These are phyloP conservation scores for Talpa occidentalis DNA, from an alignment of 2,113 vertebrate genomes.

Conservation along the genomic window DNA sequence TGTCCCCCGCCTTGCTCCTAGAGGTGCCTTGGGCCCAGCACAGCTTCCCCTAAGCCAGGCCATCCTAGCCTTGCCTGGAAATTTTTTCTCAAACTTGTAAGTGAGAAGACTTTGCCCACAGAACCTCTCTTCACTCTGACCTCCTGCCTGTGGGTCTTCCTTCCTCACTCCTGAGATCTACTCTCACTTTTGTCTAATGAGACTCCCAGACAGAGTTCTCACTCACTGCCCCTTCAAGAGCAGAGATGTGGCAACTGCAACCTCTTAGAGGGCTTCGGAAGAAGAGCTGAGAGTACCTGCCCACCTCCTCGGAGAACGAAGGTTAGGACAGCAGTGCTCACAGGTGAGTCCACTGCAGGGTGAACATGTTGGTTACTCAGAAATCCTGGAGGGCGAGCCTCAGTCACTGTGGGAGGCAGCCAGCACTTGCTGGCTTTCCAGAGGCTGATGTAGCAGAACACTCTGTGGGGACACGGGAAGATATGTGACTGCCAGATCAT, in stretches of 20 bases:
- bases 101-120: not conserved
- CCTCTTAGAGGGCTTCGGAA: not conserved
- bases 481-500: not conserved
- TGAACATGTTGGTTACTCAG: no score
- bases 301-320: not conserved
- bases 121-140: not conserved
- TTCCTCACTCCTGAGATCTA: no score
- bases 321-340: no score
- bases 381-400: not conserved
- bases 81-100: not conserved
- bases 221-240: not conserved
- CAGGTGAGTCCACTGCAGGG: not conserved
- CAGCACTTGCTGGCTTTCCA: not conserved
- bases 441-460: not conserved
- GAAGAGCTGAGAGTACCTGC: not conserved
- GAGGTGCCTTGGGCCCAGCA: not conserved
- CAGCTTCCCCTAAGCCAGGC: not conserved
- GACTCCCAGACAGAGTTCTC: not conserved
- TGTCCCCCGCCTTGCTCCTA: accelerated
- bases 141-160: not conserved
- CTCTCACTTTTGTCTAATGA: not conserved
- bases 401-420: not conserved
- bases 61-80: no score
- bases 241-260: not conserved
- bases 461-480: not conserved